phyloP scores from a whole-genome alignment of 2,888 invertebrate species.

The Bombylius discolor region DNA sequence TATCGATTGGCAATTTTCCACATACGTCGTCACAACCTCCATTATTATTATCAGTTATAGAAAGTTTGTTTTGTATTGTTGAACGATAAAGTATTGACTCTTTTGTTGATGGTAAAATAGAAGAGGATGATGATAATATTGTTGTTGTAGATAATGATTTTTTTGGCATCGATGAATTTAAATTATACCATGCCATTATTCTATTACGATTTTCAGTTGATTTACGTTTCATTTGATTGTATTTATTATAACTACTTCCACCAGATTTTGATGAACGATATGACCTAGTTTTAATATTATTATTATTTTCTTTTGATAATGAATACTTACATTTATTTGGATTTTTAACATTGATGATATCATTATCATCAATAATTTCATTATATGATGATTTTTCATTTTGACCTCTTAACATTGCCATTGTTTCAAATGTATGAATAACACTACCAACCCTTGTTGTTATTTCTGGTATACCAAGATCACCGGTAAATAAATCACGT shows the following conservation, averaged over 20 bases:
- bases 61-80: background rate
- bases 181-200: no score
- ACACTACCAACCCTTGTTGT: constrained; percentile 34
- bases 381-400: constrained; percentile 12
- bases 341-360: background rate
- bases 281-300: background rate
- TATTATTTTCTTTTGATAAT: no score
- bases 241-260: constrained; percentile 19
- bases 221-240: constrained; percentile 32
- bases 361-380: background rate
- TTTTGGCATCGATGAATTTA: no score
- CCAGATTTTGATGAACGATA: constrained; percentile 6
- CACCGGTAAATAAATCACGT: constrained; percentile 34
- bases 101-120: constrained; percentile 3
- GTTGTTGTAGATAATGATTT: background rate
- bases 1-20: no score
- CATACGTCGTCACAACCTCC: background rate
- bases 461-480: constrained; percentile 35
- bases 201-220: constrained; percentile 27
- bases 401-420: constrained; percentile 28
- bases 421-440: constrained; percentile 34
- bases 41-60: background rate
- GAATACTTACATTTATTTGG: background rate
- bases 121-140: constrained; percentile 6
- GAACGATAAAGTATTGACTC: background rate